A percentile compares a stretch with the other conserved stretches of the same genome.
Evolutionary conservation across 35 echinoderm and acorn worm species (phyloP).

Genomic region (Apostichopus californicus): DNA sequence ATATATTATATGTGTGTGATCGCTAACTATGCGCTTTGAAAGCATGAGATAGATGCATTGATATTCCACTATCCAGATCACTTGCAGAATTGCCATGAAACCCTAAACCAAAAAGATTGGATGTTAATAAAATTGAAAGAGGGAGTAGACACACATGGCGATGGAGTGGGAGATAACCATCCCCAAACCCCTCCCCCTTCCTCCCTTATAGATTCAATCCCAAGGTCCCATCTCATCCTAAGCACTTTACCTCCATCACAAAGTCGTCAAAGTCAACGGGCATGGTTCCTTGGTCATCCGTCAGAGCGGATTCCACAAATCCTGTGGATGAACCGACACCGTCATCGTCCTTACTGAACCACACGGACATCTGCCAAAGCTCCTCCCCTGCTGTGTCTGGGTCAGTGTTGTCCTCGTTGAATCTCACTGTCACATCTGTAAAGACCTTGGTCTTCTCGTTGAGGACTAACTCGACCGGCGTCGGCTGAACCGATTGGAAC

Average conservation of each 20-base stretch:
- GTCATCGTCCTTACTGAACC: conserved; percentile 45
- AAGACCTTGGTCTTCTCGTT: conserved; percentile 21
- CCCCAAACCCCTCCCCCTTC: too few relatives aligned
- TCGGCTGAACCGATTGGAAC: not conserved
- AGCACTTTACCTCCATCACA: conserved; percentile 10
- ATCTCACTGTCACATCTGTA: conserved; percentile 8
- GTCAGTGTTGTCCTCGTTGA: conserved; percentile 39
- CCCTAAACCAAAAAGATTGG: too few relatives aligned
- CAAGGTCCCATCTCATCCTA: too few relatives aligned
- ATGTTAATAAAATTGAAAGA: too few relatives aligned
- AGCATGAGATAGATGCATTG: too few relatives aligned
- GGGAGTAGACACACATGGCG: too few relatives aligned
- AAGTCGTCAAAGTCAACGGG: conserved; percentile 25
- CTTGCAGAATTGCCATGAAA: too few relatives aligned
- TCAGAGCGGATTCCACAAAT: conserved; percentile 15
- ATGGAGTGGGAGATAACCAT: too few relatives aligned
- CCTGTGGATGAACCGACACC: conserved; percentile 8
- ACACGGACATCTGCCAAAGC: conserved; percentile 42
- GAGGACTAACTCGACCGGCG: conserved; percentile 3
- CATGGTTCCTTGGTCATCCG: conserved; percentile 37
- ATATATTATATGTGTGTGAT: too few relatives aligned
- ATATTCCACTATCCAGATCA: too few relatives aligned
- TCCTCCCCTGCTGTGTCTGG: conserved; percentile 23
- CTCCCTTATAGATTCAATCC: too few relatives aligned
- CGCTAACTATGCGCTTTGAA: too few relatives aligned